Conservation (phyloP, 2,113 vertebrate species). For the Rallus limicola region DNA sequence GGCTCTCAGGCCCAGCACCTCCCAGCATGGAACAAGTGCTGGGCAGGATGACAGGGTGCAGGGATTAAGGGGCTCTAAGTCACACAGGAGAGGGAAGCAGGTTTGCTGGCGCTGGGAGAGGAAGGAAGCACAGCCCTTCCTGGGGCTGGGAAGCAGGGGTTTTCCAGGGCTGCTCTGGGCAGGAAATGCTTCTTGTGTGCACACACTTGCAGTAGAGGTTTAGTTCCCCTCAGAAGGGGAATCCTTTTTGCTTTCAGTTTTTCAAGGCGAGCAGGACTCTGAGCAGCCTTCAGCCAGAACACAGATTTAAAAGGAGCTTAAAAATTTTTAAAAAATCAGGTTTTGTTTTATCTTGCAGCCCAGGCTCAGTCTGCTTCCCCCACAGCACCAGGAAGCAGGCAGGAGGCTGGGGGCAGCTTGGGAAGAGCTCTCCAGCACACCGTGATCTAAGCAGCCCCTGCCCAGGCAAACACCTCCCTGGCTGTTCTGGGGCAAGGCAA, state of each 20-base stretch:
- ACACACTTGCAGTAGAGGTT: not conserved
- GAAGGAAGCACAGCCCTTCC: not conserved
- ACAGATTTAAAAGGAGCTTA: not conserved
- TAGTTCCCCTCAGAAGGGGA: not conserved
- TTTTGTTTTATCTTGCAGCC: not conserved
- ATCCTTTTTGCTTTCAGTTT: not conserved
- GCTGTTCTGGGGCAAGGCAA: accelerated
- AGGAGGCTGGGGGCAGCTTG: not conserved
- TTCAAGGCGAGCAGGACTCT: not conserved
- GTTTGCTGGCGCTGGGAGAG: not conserved
- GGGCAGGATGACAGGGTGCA: no score
- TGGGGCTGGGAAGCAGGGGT: not conserved
- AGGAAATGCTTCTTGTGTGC: not conserved
- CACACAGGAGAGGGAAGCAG: not conserved
- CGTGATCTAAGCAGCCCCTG: accelerated
- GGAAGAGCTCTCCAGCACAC: not conserved
- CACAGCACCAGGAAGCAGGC: not conserved
- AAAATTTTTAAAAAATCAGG: not conserved
- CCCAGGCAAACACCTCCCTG: not conserved
- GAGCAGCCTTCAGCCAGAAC: not conserved
- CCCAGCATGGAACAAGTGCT: not conserved
- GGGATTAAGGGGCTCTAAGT: not conserved
- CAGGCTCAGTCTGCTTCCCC: not conserved
- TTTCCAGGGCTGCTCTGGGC: not conserved
- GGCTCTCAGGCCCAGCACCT: not conserved